Evolutionary conservation across 2,888 invertebrate species (phyloP), one percentile per base, ranked within the genome.

Genomic region (Pristionchus arcanus): DNA sequence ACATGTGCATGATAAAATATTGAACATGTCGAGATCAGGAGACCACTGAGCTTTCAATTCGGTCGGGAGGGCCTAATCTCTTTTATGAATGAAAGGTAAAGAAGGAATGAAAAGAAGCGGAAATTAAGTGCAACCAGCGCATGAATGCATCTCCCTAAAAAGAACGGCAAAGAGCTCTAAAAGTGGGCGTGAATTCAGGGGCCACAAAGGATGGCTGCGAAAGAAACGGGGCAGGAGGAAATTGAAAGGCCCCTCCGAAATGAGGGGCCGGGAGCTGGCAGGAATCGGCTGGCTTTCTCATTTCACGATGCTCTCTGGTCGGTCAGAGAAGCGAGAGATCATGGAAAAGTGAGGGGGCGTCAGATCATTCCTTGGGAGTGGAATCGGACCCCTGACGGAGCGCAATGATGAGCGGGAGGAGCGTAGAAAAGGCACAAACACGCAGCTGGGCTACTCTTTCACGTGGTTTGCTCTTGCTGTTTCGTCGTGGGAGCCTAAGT

Each of bases 161-260:
- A 21, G 59, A 59, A 59, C 19, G 59, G 59, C 59, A 59, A 59
- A 59, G 21, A 59, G 25, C 1, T n/a, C n/a, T 1, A 59, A 59
- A 59, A 59, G 59, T 59, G 21, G 19, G 59, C 59, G 21, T 21
- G 59, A 59, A 59, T 63, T 63, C 25, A n/a, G n/a, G 63, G 63
- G 59, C 59, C 28, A 28, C 68, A 68, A 68, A 68, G 68, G 31
- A 68, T 68, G 19, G 68, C 25, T 5, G n/a, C n/a, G n/a, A n/a
- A 31, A 34, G 68, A 15, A 15, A 13, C 68, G 19, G 16, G 19
- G 21, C 31, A 34, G 31, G 68, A 15, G 68, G 68, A 68, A 68
- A 68, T 68, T 68, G 68, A 68, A 68, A 68, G 68, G 68, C 68
- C 68, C 68, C 31, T 68, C 68, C 68, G 68, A 68, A 68, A 68